These are phyloP conservation scores for Eilema sororculum DNA, from an alignment of 2,888 invertebrate genomes.

Conservation along the genomic window DNA sequence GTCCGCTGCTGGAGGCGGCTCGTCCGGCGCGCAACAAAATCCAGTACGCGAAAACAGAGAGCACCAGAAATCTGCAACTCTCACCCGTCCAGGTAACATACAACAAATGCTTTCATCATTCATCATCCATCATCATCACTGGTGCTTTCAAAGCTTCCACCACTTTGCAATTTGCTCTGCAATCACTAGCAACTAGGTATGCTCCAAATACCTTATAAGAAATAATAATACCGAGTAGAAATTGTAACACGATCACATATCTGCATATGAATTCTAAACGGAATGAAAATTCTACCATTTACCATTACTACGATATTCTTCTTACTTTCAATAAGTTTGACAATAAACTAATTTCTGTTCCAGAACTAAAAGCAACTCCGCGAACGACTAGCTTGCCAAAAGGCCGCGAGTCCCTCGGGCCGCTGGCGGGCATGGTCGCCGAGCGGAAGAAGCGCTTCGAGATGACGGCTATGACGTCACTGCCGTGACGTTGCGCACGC, in stretches of 20 bases:
- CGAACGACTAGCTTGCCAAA: constrained; percentile 74
- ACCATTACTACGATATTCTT: no score
- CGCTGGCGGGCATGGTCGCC: constrained; percentile 91
- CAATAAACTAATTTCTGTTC: constrained; percentile 22
- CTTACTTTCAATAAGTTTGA: not conserved
- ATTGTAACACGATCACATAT: no score
- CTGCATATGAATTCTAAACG: no score
- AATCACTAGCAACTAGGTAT: no score
- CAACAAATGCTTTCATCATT: not conserved
- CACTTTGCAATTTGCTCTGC: no score
- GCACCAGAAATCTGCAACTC: constrained; percentile 89
- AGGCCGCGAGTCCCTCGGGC: constrained; percentile 78
- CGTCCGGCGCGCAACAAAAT: constrained; percentile 76
- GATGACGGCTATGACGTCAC: constrained; percentile 51
- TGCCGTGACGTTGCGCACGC: constrained; percentile 21
- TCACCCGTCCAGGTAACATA: constrained; percentile 89
- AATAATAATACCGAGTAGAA: no score
- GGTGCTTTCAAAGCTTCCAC: no score
- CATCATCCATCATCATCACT: not conserved
- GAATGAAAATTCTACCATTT: no score
- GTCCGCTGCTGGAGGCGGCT: constrained; percentile 77
- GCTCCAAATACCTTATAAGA: no score
- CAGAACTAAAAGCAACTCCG: constrained; percentile 76
- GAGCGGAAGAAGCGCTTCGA: constrained; percentile 91
- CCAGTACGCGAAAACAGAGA: constrained; percentile 86